Evolutionary conservation across 2,888 invertebrate species (phyloP).

Genomic region (Aproaerema taeniolella): DNA sequence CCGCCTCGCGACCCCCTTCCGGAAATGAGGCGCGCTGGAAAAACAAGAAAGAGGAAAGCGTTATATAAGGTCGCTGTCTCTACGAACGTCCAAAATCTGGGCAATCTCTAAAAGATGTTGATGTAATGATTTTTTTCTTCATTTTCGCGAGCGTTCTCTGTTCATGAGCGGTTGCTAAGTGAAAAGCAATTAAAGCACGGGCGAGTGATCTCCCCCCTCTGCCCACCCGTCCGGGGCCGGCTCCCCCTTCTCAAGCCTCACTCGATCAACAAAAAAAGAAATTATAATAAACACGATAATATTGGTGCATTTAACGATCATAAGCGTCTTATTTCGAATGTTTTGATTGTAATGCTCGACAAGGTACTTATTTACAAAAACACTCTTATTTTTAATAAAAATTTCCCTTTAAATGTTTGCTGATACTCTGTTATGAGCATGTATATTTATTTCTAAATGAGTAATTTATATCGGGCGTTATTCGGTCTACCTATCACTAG

Average conservation of each 20-base stretch:
- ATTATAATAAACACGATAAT: constrained; percentile 42
- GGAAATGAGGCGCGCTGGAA: constrained; percentile 75
- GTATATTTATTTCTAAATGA: no score
- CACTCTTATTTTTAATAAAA: no score
- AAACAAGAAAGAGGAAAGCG: constrained; percentile 74
- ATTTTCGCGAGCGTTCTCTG: constrained; percentile 68
- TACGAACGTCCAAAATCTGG: constrained; percentile 71
- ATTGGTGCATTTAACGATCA: constrained; percentile 31
- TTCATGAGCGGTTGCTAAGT: constrained; percentile 77
- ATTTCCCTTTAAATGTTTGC: no score
- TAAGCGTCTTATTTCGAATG: constrained; percentile 6
- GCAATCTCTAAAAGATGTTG: constrained; percentile 75
- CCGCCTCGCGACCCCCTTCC: constrained; percentile 61
- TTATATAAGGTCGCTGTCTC: constrained; percentile 68
- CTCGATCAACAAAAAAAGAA: constrained; percentile 63
- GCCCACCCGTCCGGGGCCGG: constrained; percentile 32
- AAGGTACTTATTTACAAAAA: no score
- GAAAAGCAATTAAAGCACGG: constrained; percentile 78
- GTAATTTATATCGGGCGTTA: no score
- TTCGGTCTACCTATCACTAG: no score
- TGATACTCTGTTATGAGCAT: no score
- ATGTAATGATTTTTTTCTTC: constrained; percentile 76
- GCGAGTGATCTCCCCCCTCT: constrained; percentile 72
- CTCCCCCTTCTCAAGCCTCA: constrained; percentile 38
- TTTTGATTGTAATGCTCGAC: no score